Evolutionary conservation across 92 coral and sea anemone genomes (phyloP).

Genomic region (Blastomussa wellsi): DNA sequence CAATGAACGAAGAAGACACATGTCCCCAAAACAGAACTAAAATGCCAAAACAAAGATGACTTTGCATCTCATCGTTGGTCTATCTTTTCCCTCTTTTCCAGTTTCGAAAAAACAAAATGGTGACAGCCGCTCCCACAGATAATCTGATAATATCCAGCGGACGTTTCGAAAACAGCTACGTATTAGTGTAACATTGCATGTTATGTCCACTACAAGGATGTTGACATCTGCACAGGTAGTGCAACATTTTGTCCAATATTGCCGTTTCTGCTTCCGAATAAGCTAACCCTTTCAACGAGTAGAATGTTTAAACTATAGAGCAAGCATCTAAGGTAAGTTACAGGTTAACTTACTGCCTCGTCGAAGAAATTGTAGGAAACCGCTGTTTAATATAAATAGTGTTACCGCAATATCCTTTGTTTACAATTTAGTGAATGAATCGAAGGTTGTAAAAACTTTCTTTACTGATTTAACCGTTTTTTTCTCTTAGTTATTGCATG

Average conservation of each 20-base stretch:
- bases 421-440: neutral
- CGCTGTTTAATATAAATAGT: neutral
- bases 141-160: neutral
- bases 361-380: no score
- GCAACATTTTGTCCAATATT: neutral
- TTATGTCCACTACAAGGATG: neutral
- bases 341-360: neutral
- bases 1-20: slow-evolving; percentile 64
- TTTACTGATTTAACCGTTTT: neutral
- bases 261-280: neutral
- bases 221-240: neutral
- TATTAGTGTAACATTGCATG: neutral
- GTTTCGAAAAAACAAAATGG: neutral
- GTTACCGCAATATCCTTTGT: neutral
- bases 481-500: neutral
- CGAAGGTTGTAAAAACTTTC: neutral
- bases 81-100: neutral
- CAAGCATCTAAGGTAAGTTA: neutral
- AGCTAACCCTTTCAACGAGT: neutral
- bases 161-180: neutral
- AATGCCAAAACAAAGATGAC: slow-evolving; percentile 27
- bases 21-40: slow-evolving; percentile 27
- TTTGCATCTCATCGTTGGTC: slow-evolving; percentile 46
- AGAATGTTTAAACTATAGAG: neutral
- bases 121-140: neutral